Percentiles rank a stretch among this genome's conserved stretches.
These are phyloP conservation scores for Clarias laeviceps DNA, from an alignment of 2,797 vertebrate genomes.

Conservation along the genomic window DNA sequence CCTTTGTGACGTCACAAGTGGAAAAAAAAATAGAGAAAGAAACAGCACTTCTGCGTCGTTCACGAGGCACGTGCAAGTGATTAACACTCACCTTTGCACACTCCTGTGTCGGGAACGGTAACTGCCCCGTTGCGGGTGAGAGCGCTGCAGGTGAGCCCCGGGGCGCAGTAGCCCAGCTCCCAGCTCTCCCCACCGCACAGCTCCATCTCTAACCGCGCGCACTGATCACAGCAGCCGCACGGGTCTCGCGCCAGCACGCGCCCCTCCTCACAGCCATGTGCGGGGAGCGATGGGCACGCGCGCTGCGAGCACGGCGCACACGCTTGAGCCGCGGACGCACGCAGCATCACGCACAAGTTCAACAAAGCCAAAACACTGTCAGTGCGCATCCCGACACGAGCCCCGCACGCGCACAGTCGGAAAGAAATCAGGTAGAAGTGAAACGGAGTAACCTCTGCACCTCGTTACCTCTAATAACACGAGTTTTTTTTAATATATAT, in stretches of 20 bases:
- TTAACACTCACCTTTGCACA: conserved; percentile 75
- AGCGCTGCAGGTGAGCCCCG: conserved; percentile 77
- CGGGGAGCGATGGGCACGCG: conserved; percentile 64
- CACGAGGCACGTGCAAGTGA: not conserved
- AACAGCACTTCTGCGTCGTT: not conserved
- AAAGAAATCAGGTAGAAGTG: not conserved
- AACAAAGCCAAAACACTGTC: conserved; percentile 62
- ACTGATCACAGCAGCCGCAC: conserved; percentile 80
- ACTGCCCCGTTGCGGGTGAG: conserved; percentile 69
- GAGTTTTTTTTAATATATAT: no score
- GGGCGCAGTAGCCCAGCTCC: conserved; percentile 75
- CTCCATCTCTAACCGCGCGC: conserved; percentile 76
- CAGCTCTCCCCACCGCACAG: conserved; percentile 77
- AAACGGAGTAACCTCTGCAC: not conserved
- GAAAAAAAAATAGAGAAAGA: not conserved
- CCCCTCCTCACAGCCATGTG: conserved; percentile 69
- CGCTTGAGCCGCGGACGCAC: conserved; percentile 64
- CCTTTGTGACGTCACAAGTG: not conserved
- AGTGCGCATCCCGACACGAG: conserved; percentile 64
- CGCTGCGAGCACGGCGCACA: conserved; percentile 75
- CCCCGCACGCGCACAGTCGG: not conserved
- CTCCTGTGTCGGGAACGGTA: conserved; percentile 69
- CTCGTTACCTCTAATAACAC: not conserved
- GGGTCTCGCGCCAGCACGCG: conserved; percentile 72
- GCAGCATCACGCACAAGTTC: conserved; percentile 64